Conservation (phyloP, 2,888 invertebrate species). For the Diarsia brunnea region DNA sequence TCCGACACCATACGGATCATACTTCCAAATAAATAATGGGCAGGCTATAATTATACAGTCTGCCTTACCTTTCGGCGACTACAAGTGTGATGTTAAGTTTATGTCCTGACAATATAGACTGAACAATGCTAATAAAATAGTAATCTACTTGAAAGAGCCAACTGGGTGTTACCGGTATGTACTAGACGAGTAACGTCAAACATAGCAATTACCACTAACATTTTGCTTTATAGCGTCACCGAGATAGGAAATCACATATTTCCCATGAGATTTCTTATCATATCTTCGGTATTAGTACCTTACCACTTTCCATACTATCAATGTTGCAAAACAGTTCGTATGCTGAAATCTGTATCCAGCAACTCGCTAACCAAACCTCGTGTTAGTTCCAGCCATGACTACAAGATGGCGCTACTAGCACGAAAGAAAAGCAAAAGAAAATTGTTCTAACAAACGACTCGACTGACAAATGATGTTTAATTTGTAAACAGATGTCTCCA, state of each 20-base stretch:
- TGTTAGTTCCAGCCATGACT: constrained; percentile 30
- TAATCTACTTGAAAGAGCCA: background rate
- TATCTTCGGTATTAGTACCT: background rate
- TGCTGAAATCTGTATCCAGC: background rate
- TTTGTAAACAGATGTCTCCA: constrained; percentile 43
- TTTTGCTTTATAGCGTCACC: background rate
- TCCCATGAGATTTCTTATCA: background rate
- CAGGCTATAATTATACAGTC: too few relatives aligned
- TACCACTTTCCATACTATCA: background rate
- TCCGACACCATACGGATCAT: too few relatives aligned
- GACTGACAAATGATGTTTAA: constrained; percentile 30
- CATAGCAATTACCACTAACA: background rate
- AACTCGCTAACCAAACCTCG: constrained; percentile 23
- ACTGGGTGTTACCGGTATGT: background rate
- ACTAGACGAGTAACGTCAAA: background rate
- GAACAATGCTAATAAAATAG: background rate
- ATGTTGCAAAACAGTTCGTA: background rate
- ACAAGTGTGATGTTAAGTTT: background rate
- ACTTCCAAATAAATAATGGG: too few relatives aligned
- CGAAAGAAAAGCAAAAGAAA: background rate
- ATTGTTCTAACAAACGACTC: constrained; percentile 12
- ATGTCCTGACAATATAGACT: background rate
- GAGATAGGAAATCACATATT: background rate
- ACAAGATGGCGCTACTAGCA: constrained; percentile 52
- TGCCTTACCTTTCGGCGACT: background rate